Conservation (phyloP, 2,797 vertebrate species). For the Mormyrops attenuatus region DNA sequence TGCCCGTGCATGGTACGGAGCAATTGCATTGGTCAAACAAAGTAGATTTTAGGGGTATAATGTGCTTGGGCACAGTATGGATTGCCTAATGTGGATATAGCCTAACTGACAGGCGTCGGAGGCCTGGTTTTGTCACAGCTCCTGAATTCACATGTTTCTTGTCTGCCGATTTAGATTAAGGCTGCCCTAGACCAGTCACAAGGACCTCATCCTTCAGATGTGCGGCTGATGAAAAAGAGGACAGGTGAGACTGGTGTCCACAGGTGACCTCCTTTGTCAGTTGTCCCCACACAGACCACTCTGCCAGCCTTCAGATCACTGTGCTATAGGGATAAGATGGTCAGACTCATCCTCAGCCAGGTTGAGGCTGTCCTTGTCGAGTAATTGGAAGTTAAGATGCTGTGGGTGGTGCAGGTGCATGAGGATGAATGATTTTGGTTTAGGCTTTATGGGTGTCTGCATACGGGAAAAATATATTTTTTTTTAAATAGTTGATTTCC, state of each 20-base stretch:
- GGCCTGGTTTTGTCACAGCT: not conserved
- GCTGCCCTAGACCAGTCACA: constrained; percentile 88
- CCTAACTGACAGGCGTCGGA: not conserved
- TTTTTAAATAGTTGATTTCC: constrained; percentile 21
- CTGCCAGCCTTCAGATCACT: constrained; percentile 70
- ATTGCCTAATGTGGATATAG: not conserved
- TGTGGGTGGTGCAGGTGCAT: not conserved
- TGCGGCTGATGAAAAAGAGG: constrained; percentile 98
- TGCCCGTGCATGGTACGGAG: not conserved
- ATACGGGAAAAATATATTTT: not conserved
- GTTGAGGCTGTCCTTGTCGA: not conserved
- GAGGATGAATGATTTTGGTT: constrained; percentile 25
- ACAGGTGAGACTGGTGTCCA: constrained; percentile 84
- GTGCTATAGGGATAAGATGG: not conserved
- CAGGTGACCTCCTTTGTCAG: constrained; percentile 30
- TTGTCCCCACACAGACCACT: constrained; percentile 65
- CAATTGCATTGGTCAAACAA: not conserved
- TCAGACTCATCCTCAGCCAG: not conserved
- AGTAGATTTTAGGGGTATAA: not conserved
- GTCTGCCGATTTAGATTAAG: constrained; percentile 68
- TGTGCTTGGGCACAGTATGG: not conserved
- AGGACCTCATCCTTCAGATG: constrained; percentile 93
- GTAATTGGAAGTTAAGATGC: not conserved
- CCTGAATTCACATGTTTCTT: not conserved
- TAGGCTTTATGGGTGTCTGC: constrained; percentile 45